Evolutionary conservation across 2,113 vertebrate species (phyloP).

Genomic region (Callaeas wilsoni): DNA sequence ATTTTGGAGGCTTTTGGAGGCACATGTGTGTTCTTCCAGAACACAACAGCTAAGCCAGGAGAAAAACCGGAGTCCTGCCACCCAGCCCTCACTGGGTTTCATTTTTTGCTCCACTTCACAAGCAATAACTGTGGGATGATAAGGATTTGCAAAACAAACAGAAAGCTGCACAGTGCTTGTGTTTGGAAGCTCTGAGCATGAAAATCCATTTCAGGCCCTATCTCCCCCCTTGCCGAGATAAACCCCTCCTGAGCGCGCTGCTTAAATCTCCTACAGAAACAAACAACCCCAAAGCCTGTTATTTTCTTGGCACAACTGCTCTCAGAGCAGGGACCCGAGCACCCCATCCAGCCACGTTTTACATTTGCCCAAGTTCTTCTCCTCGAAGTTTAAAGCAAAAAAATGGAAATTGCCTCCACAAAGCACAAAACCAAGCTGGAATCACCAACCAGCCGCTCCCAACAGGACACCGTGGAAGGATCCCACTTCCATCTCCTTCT

Average conservation of each 20-base stretch:
- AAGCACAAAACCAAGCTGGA: not conserved
- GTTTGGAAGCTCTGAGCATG: conserved; percentile 63
- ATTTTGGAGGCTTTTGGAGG: not conserved
- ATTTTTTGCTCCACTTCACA: conserved; percentile 61
- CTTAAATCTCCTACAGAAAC: conserved; percentile 31
- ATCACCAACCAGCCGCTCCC: rapidly evolving
- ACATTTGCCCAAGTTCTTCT: not conserved
- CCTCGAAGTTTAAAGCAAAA: not conserved
- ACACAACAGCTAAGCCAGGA: not conserved
- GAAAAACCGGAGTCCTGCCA: not conserved
- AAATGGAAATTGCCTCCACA: not conserved
- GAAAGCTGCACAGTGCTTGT: conserved; percentile 21
- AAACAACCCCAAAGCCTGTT: conserved; percentile 46
- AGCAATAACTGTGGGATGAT: conserved; percentile 55
- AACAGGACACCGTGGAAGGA: rapidly evolving
- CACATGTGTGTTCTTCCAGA: not conserved
- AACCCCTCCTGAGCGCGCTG: conserved; percentile 44
- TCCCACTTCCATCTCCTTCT: rapidly evolving
- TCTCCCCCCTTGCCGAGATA: conserved; percentile 52
- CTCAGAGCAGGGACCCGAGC: conserved; percentile 10
- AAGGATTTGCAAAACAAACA: conserved; percentile 71
- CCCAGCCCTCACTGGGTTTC: not conserved
- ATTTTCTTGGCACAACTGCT: conserved; percentile 57
- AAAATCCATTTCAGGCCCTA: conserved; percentile 70
- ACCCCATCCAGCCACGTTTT: not conserved